Percentiles rank a stretch among this genome's conserved stretches.
These are phyloP conservation scores for Calameuta filiformis DNA, from an alignment of 2,888 invertebrate genomes.

Conservation along the genomic window DNA sequence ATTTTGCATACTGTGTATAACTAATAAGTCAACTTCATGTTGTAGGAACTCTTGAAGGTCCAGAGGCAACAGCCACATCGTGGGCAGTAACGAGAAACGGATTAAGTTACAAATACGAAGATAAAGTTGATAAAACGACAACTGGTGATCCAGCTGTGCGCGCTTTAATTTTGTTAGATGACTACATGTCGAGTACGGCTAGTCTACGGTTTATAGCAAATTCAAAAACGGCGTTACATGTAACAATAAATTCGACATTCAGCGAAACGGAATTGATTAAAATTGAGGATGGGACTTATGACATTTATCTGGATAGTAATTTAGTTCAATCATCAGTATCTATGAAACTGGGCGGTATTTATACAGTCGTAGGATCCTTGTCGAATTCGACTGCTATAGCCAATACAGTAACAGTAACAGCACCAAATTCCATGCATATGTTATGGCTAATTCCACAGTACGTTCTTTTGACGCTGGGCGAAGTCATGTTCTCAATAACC, in stretches of 20 bases:
- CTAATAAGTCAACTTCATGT: neutral
- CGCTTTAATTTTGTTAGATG: conserved; percentile 50
- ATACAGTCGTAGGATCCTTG: conserved; percentile 69
- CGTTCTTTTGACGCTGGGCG: conserved; percentile 89
- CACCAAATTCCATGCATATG: conserved; percentile 82
- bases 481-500: conserved; percentile 96
- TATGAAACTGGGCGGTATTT: conserved; percentile 75
- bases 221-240: neutral
- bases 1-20: neutral
- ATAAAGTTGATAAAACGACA: conserved; percentile 51
- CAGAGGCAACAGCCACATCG: conserved; percentile 32
- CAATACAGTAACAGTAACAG: conserved; percentile 69
- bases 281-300: conserved; percentile 59
- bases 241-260: conserved; percentile 4
- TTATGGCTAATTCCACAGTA: conserved; percentile 93
- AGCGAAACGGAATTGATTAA: conserved; percentile 30
- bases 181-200: neutral
- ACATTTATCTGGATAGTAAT: conserved; percentile 62
- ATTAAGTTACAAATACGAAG: conserved; percentile 29
- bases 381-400: conserved; percentile 44
- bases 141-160: conserved; percentile 60
- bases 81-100: conserved; percentile 26
- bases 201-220: neutral
- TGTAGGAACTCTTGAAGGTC: conserved; percentile 5
- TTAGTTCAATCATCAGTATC: conserved; percentile 55